Conservation (phyloP, 2,888 invertebrate species). For the Netelia virgata region DNA sequence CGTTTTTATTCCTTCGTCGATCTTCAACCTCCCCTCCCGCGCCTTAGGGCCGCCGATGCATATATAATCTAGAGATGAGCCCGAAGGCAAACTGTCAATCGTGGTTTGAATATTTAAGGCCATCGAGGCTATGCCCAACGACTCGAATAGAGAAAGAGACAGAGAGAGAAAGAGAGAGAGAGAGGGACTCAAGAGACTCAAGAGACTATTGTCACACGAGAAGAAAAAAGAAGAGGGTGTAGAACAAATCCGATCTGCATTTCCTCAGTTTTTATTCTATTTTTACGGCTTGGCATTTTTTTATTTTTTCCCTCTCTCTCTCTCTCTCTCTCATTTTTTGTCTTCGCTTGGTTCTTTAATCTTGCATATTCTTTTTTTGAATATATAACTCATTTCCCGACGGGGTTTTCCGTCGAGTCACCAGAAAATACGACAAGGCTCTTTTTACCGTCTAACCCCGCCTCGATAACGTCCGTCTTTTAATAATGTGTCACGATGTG, state of each 20-base stretch:
- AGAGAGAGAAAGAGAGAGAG: too few relatives aligned
- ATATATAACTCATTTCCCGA: constrained; percentile 59
- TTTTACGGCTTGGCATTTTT: constrained; percentile 40
- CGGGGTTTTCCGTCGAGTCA: constrained; percentile 16
- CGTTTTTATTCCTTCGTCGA: constrained; percentile 35
- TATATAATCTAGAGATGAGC: constrained; percentile 30
- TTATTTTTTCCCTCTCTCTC: constrained; percentile 33
- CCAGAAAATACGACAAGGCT: not conserved
- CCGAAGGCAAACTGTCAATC: constrained; percentile 62
- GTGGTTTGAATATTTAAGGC: constrained; percentile 68
- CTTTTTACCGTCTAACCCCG: constrained; percentile 15
- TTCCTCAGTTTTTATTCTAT: constrained; percentile 50
- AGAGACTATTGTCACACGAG: constrained; percentile 49
- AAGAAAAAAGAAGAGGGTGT: constrained; percentile 16
- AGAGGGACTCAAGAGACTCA: too few relatives aligned
- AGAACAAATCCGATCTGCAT: constrained; percentile 64
- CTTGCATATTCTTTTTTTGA: constrained; percentile 10
- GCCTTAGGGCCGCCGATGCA: constrained; percentile 4
- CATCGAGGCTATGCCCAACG: constrained; percentile 31
- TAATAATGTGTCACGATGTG: constrained; percentile 74
- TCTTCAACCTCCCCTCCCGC: not conserved
- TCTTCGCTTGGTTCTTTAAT: not conserved
- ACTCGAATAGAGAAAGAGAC: too few relatives aligned
- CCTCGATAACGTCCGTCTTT: constrained; percentile 64
- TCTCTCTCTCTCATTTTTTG: constrained; percentile 16